A percentile compares a stretch with the other conserved stretches of the same genome.
These are phyloP conservation scores for Hirtodrosophila histrioides DNA, from an alignment of 2,888 invertebrate species.

Conservation along the genomic window DNA sequence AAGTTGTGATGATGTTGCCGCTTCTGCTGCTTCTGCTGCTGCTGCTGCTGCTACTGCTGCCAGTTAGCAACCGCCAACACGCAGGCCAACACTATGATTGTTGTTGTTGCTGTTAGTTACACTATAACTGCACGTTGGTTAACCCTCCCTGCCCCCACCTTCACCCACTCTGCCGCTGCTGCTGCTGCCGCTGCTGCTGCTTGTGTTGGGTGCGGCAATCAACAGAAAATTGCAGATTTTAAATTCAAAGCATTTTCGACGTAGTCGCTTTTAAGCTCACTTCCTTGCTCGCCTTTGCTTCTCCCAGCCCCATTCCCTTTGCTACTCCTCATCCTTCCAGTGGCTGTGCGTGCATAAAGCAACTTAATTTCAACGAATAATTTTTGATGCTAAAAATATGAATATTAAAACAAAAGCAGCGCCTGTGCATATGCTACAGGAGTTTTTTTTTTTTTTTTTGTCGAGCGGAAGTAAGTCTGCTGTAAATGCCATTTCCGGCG, in stretches of 20 bases:
- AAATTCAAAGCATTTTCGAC: slow-evolving; percentile 78
- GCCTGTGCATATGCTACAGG: slow-evolving; percentile 57
- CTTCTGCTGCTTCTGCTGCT: slow-evolving; percentile 56
- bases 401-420: slow-evolving; percentile 75
- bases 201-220: slow-evolving; percentile 69
- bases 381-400: slow-evolving; percentile 77
- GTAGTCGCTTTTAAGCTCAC: slow-evolving; percentile 64
- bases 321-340: not conserved
- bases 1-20: slow-evolving; percentile 75
- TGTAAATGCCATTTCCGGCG: slow-evolving; percentile 69
- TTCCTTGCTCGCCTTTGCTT: slow-evolving; percentile 29
- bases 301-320: not conserved
- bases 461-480: slow-evolving; percentile 49
- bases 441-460: not conserved
- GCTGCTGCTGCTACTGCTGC: slow-evolving; percentile 26
- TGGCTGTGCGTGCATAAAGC: slow-evolving; percentile 63
- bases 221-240: slow-evolving; percentile 81
- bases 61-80: slow-evolving; percentile 70
- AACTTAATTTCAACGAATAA: slow-evolving; percentile 76
- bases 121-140: slow-evolving; percentile 65
- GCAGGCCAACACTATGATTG: slow-evolving; percentile 53
- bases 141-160: slow-evolving; percentile 1
- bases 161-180: not conserved
- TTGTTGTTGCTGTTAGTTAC: slow-evolving; percentile 61
- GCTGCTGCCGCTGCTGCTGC: slow-evolving; percentile 22